Conservation (phyloP, 2,113 vertebrate genomes). For the Elachura formosa region DNA sequence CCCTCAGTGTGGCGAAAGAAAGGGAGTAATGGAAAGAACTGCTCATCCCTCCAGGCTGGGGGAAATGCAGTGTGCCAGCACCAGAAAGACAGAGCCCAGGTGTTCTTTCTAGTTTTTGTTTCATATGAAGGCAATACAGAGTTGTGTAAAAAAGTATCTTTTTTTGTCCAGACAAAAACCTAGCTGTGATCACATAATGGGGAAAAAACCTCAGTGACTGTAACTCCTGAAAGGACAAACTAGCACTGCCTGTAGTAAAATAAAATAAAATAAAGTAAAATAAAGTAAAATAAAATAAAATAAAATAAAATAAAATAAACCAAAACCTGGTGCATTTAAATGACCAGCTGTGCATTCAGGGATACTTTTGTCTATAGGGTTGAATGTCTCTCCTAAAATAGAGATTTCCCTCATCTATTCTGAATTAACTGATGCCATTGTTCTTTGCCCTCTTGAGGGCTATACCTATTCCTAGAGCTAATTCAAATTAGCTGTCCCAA, state of each 20-base stretch:
- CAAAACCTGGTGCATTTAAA: not conserved
- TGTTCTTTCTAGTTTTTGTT: not conserved
- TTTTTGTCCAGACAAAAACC: not conserved
- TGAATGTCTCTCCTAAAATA: not conserved
- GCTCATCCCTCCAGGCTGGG: not conserved
- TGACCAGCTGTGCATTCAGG: not conserved
- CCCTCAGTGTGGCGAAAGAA: not conserved
- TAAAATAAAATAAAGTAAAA: not conserved
- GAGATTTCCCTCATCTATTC: not conserved
- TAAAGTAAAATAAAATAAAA: not conserved
- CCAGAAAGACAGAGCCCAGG: not conserved
- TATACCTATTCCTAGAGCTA: not conserved
- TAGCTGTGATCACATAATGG: not conserved
- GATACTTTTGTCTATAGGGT: not conserved
- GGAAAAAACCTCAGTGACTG: not conserved
- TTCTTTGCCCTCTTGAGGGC: not conserved
- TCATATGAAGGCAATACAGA: not conserved
- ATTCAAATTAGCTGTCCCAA: constrained; percentile 5
- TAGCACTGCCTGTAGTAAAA: not conserved
- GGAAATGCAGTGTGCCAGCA: not conserved
- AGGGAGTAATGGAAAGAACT: not conserved
- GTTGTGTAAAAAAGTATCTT: not conserved
- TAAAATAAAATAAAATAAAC: not conserved
- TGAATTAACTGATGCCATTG: not conserved
- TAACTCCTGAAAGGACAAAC: not conserved